A percentile compares a stretch with the other conserved stretches of the same genome.
phyloP scores from a whole-genome alignment of 2,113 vertebrate genomes.

The Lasiurus cinereus region DNA sequence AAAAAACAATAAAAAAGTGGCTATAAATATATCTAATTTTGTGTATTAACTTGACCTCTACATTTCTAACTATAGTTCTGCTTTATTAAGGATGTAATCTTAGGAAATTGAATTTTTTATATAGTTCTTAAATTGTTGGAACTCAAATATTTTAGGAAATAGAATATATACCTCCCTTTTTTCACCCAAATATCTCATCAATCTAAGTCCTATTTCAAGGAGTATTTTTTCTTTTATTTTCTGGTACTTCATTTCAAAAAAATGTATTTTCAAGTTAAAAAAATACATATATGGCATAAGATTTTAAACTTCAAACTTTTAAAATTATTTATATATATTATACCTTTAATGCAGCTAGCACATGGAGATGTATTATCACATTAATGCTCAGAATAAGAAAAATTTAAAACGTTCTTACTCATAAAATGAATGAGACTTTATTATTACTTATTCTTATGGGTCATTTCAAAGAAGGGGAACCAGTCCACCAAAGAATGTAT shows the following conservation, averaged over 20 bases:
- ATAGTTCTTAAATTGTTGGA: neutral
- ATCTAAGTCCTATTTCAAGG: neutral
- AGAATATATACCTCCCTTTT: neutral
- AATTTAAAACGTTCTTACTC: constrained; percentile 17
- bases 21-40: constrained; percentile 17
- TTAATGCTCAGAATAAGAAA: neutral
- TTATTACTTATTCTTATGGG: neutral
- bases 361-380: neutral
- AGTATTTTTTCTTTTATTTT: constrained; percentile 5
- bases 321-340: constrained; percentile 15
- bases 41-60: neutral
- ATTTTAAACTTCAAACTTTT: constrained; percentile 14
- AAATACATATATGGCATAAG: neutral
- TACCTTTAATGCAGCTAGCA: neutral
- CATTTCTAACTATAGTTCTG: neutral
- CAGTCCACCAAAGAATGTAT: neutral
- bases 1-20: neutral
- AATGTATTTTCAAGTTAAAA: constrained; percentile 23
- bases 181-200: neutral
- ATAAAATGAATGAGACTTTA: neutral
- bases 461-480: constrained; percentile 15
- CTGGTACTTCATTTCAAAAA: constrained; percentile 1
- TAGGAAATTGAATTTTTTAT: constrained; percentile 32
- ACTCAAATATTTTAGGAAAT: constrained; percentile 5
- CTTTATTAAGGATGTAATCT: neutral